Evolutionary conservation across 2,888 invertebrate species (phyloP).

Genomic region (Drosophila yooni): DNA sequence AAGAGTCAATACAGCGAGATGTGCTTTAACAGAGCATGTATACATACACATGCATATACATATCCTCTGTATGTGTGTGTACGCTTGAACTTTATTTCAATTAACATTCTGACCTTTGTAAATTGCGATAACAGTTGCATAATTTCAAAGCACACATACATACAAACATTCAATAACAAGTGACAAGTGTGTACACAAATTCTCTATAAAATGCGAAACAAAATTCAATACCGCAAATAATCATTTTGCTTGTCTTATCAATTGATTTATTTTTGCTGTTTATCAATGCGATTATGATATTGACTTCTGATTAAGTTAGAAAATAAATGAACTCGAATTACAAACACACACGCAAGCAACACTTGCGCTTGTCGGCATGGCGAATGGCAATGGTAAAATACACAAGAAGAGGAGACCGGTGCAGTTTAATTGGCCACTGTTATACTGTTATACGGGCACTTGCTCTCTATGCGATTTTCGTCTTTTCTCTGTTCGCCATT

Average conservation of each 20-base stretch:
- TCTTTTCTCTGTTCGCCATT: slow-evolving; percentile 8
- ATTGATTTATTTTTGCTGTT: slow-evolving; percentile 15
- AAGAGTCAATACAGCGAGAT: slow-evolving; percentile 14
- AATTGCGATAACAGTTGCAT: slow-evolving; percentile 62
- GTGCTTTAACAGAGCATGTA: neutral
- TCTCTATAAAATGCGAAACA: slow-evolving; percentile 17
- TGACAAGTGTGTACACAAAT: slow-evolving; percentile 28
- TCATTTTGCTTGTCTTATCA: slow-evolving; percentile 50
- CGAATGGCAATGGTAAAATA: slow-evolving; percentile 23
- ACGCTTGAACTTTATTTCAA: slow-evolving; percentile 53
- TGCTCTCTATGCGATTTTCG: slow-evolving; percentile 12
- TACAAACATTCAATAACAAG: neutral
- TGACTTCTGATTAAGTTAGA: slow-evolving; percentile 38
- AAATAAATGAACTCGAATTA: slow-evolving; percentile 13
- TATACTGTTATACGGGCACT: neutral
- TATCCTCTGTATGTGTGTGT: neutral
- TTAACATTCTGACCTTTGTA: slow-evolving; percentile 69
- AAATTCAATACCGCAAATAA: slow-evolving; percentile 23
- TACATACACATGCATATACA: neutral
- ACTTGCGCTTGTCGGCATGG: neutral
- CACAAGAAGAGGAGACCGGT: slow-evolving; percentile 12
- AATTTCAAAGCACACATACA: slow-evolving; percentile 23
- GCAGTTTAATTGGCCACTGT: slow-evolving; percentile 13
- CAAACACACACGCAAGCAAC: neutral
- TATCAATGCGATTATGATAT: slow-evolving; percentile 51